These are phyloP conservation scores for Pachypeltis micranthus DNA, from an alignment of 1,140 invertebrate species.

Conservation along the genomic window DNA sequence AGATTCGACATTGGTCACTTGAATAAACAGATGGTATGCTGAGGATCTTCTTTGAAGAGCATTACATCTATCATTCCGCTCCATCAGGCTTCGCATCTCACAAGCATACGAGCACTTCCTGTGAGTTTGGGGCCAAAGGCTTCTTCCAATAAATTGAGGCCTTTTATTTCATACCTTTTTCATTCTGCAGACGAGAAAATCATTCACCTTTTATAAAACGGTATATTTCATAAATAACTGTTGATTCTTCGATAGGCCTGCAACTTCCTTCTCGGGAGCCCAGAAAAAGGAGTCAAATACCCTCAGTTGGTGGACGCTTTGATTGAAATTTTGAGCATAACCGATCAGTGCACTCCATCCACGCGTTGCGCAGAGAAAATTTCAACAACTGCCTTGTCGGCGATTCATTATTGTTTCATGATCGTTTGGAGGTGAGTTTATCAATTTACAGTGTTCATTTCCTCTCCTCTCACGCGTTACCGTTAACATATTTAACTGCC, in stretches of 20 bases:
- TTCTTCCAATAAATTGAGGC: too few relatives aligned
- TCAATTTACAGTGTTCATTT: conserved; percentile 11
- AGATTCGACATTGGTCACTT: too few relatives aligned
- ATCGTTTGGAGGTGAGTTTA: conserved; percentile 60
- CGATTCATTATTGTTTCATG: conserved; percentile 83
- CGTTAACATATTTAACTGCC: conserved; percentile 6
- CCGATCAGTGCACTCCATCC: conserved; percentile 43
- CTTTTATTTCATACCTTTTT: too few relatives aligned
- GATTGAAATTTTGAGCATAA: conserved; percentile 59
- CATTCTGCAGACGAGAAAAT: too few relatives aligned
- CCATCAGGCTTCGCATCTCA: too few relatives aligned
- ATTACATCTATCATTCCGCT: too few relatives aligned
- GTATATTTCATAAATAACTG: too few relatives aligned
- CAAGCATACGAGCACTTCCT: too few relatives aligned
- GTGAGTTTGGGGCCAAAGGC: too few relatives aligned
- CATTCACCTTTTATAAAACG: too few relatives aligned
- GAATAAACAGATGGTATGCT: too few relatives aligned
- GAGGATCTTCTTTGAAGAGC: too few relatives aligned
- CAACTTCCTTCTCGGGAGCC: conserved; percentile 81
- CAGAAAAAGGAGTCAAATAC: conserved; percentile 76
- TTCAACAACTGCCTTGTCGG: conserved; percentile 57
- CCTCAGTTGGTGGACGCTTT: conserved; percentile 72
- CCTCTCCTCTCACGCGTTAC: not conserved
- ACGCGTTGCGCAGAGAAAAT: conserved; percentile 41
- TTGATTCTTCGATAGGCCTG: conserved; percentile 56